A percentile compares a stretch with the other conserved stretches of the same genome.
Evolutionary conservation across 1,140 invertebrate species (phyloP).

Genomic region (Doryteuthis pealeii): DNA sequence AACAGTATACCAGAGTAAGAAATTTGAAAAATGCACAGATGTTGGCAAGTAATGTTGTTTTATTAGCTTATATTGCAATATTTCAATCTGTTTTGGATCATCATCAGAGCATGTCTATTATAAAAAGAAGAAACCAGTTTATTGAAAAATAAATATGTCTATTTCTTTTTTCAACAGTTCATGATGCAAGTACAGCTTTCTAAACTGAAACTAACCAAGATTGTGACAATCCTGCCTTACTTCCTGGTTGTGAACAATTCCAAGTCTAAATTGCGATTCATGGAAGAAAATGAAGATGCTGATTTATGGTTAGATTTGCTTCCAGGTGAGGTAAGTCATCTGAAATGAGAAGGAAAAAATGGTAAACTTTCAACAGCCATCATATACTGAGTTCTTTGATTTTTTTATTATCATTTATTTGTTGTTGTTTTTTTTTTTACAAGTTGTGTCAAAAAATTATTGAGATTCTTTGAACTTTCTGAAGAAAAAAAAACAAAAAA

Average conservation of each 20-base stretch:
- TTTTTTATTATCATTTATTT: not conserved
- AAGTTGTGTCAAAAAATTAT: too few relatives aligned
- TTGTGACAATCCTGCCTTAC: slow-evolving; percentile 55
- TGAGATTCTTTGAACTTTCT: too few relatives aligned
- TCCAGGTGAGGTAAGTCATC: slow-evolving; percentile 65
- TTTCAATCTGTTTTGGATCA: too few relatives aligned
- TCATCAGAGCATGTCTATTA: too few relatives aligned
- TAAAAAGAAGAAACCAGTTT: too few relatives aligned
- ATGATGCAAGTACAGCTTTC: slow-evolving; percentile 56
- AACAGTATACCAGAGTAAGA: too few relatives aligned
- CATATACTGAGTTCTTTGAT: not conserved
- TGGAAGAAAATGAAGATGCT: slow-evolving; percentile 82
- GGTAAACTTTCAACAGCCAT: slow-evolving; percentile 9
- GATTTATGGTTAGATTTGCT: slow-evolving; percentile 80
- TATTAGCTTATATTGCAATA: too few relatives aligned
- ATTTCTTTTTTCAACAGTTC: slow-evolving; percentile 44
- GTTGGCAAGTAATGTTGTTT: too few relatives aligned
- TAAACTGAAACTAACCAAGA: slow-evolving; percentile 51
- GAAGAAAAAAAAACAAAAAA: too few relatives aligned
- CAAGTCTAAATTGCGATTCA: slow-evolving; percentile 71
- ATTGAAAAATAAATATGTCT: not conserved
- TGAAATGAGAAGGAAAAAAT: not conserved
- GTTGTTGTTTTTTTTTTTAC: not conserved
- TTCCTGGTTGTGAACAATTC: slow-evolving; percentile 64
- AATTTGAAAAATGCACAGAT: too few relatives aligned